phyloP scores from a whole-genome alignment of 2,113 vertebrate species.

The Anser brachyrhynchus region DNA sequence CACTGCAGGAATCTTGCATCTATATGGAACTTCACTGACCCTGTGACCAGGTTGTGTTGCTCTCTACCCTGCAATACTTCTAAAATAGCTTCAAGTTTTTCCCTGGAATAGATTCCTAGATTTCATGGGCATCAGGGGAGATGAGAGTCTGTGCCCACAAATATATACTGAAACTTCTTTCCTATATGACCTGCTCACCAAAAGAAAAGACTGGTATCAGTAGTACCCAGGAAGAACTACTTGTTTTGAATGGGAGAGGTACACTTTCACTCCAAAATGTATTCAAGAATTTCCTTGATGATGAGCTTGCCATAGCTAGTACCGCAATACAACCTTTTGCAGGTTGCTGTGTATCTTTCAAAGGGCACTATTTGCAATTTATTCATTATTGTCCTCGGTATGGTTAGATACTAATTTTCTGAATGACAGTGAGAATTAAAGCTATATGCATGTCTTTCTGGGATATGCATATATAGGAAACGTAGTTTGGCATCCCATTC shows the following conservation, averaged over 20 bases:
- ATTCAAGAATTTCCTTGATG: background rate
- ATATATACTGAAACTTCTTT: background rate
- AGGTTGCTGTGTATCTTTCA: background rate
- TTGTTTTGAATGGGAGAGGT: background rate
- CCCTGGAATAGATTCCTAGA: background rate
- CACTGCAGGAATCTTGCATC: background rate
- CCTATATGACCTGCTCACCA: background rate
- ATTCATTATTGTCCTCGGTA: background rate
- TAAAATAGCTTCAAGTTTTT: background rate
- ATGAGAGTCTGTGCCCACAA: background rate
- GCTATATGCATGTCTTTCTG: background rate
- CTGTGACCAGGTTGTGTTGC: background rate
- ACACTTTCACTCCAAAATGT: background rate
- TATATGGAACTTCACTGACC: background rate
- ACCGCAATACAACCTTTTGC: background rate
- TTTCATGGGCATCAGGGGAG: background rate
- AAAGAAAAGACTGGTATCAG: background rate
- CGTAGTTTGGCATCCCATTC: background rate
- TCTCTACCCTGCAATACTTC: background rate
- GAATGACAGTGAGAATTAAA: background rate
- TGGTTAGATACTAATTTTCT: background rate
- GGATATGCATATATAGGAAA: background rate
- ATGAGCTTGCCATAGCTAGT: background rate
- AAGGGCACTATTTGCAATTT: background rate
- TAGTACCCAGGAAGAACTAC: background rate